These are phyloP conservation scores for Megastigmus dorsalis DNA, from an alignment of 2,888 invertebrate species.

Conservation along the genomic window DNA sequence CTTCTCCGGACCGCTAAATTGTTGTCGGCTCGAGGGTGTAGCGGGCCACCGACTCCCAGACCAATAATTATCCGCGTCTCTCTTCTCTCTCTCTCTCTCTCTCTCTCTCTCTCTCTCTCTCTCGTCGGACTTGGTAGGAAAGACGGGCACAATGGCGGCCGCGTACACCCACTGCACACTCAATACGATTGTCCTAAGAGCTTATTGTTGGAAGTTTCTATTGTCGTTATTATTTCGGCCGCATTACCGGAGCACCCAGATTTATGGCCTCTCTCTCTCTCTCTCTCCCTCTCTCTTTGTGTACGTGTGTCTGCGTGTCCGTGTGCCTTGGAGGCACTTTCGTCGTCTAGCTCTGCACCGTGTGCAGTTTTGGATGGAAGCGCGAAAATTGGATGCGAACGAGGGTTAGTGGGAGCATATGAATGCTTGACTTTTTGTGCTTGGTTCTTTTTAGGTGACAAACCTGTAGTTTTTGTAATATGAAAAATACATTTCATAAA, in stretches of 20 bases:
- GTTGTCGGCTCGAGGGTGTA: constrained; percentile 20
- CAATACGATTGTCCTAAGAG: constrained; percentile 72
- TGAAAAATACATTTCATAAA: no score
- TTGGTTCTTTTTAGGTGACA: no score
- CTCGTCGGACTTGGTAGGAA: constrained; percentile 58
- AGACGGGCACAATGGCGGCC: constrained; percentile 57
- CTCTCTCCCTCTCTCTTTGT: no score
- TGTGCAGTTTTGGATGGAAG: no score
- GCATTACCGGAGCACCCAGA: constrained; percentile 66
- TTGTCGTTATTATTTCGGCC: constrained; percentile 73
- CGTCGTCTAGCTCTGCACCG: neutral
- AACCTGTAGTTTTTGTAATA: no score
- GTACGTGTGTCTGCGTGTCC: no score
- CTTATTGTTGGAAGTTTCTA: constrained; percentile 74
- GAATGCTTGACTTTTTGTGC: no score
- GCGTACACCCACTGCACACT: constrained; percentile 55
- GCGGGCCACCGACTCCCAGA: constrained; percentile 32
- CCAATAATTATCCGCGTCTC: constrained; percentile 64
- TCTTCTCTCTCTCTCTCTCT: no score
- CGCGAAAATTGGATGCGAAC: neutral
- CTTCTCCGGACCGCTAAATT: constrained; percentile 33
- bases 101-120: no score
- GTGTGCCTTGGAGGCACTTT: no score
- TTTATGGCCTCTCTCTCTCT: constrained; percentile 65
- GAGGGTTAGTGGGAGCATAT: neutral